phyloP scores from a whole-genome alignment of 2,888 invertebrate genomes.

The Cremastobaeus sp. region DNA sequence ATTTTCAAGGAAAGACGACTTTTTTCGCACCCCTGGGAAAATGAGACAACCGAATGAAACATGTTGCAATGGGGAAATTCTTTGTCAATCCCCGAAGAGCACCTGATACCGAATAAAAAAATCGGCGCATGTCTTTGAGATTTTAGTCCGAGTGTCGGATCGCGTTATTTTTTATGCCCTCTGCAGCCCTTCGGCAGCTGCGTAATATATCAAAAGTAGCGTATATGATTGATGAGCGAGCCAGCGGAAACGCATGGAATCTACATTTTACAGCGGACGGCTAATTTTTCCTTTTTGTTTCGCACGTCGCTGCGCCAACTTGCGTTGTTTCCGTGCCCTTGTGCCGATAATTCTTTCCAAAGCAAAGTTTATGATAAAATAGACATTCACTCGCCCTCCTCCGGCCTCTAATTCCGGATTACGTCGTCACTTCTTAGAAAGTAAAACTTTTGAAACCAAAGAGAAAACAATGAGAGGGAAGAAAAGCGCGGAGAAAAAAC shows the following conservation, averaged over 20 bases:
- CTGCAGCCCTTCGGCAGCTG: too few relatives aligned
- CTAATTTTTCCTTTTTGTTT: too few relatives aligned
- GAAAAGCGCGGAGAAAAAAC: slow-evolving; percentile 30
- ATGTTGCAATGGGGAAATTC: slow-evolving; percentile 34
- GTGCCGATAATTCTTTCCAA: not conserved
- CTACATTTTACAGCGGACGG: too few relatives aligned
- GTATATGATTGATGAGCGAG: too few relatives aligned
- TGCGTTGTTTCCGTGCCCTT: too few relatives aligned
- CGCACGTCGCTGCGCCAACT: too few relatives aligned
- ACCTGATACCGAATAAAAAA: slow-evolving; percentile 50
- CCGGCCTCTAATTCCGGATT: slow-evolving; percentile 4
- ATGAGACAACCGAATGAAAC: slow-evolving; percentile 50
- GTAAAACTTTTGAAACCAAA: slow-evolving; percentile 22
- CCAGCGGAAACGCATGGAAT: too few relatives aligned
- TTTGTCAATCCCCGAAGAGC: slow-evolving; percentile 48
- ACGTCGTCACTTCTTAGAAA: slow-evolving; percentile 21
- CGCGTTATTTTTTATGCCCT: slow-evolving; percentile 31
- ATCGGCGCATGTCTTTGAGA: slow-evolving; percentile 32
- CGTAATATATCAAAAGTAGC: too few relatives aligned
- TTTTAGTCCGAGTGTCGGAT: slow-evolving; percentile 10
- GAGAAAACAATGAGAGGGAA: slow-evolving; percentile 31
- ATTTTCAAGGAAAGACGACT: slow-evolving; percentile 33
- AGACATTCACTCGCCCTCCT: not conserved
- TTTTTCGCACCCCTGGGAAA: slow-evolving; percentile 52
- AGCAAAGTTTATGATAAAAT: slow-evolving; percentile 6